Base-by-base conservation (phyloP, 2,113 vertebrate species). In the Clupea harengus region DNA sequence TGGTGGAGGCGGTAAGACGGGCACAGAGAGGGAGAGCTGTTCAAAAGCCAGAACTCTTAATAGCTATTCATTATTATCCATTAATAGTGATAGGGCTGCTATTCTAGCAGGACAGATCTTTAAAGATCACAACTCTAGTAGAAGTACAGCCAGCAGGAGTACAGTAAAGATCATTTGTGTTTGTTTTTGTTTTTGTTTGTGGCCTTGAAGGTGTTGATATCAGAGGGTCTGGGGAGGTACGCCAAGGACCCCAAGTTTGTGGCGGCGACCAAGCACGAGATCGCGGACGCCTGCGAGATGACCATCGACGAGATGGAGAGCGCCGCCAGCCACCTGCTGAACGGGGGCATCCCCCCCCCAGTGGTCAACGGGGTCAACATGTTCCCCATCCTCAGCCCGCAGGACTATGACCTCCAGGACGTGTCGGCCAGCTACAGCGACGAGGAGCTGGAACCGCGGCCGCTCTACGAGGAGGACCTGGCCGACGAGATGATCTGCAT, bases 291-390 rank as follows among this genome's bases (percentile, higher is more conserved):
- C 0, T 99, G 98, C 90, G 97, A 99, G 93, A 96, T 99, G 94
- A 99, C 98, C 28, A 99, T 99, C 67, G 98, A 99, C 0, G 98
- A 99, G 93, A 99, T 99, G 98, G 98, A 99, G 93, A 99, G 98
- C 17, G 98, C 98, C 6, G 98, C 98, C 83, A 99, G 97, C 92
- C 96, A 96, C 85, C 95, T 99, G 90, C 96, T 99, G 89, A 99
- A 97, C 0, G 97, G 97, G 72, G 95, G 94, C 15, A 92, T 96
- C 54, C 91, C 94, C 54, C 91, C 94, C 45, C 95, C 95, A 0
- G 93, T 91, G 45, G 91, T 96, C 84, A 97, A 95, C 0, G 96
- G 97, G 25, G 96, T 94, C 86, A 94, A 95, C 39, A 90, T 96
- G 92, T 97, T 97, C 86, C 96, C 97, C 0, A 67, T 95, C 89